phyloP scores from a whole-genome alignment of 1,140 invertebrate genomes.

The Proales similis region DNA sequence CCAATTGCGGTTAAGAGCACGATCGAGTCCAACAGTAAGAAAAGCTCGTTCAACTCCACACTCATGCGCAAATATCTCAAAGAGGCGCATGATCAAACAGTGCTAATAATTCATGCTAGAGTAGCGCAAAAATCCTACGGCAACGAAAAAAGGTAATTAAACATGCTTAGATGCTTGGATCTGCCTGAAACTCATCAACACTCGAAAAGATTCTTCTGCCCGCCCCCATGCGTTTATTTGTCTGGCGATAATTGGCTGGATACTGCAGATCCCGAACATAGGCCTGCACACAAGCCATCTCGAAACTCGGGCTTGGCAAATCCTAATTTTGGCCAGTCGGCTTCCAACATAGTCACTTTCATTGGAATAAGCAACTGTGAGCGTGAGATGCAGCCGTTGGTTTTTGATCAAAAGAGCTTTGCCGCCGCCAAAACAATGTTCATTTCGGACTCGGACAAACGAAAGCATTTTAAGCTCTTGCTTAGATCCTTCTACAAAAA shows the following conservation, averaged over 20 bases:
- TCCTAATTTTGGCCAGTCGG: constrained; percentile 1
- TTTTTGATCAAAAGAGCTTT: constrained; percentile 35
- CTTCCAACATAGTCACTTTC: constrained; percentile 21
- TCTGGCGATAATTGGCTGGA: constrained; percentile 93
- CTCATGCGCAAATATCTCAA: constrained; percentile 35
- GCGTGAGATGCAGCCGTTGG: constrained; percentile 13
- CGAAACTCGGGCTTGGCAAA: background rate
- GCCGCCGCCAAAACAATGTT: constrained; percentile 91
- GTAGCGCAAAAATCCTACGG: constrained; percentile 97
- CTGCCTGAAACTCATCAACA: no score
- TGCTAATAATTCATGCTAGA: constrained; percentile 96
- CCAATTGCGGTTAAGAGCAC: background rate
- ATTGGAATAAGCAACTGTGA: constrained; percentile 36
- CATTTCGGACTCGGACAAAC: constrained; percentile 97
- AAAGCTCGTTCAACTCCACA: background rate
- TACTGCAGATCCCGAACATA: constrained; percentile 54
- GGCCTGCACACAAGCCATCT: background rate
- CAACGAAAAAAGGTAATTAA: constrained; percentile 98
- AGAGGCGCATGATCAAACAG: constrained; percentile 69
- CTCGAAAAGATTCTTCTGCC: constrained; percentile 99
- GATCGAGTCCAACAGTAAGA: background rate
- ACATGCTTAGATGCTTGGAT: no score
- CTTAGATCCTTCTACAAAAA: constrained; percentile 99
- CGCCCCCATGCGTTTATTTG: constrained; percentile 96
- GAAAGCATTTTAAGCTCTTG: constrained; percentile 97